Evolutionary conservation across 2,888 invertebrate genomes (phyloP), one percentile per base, ranked within the genome.

Genomic region (Calameuta pallipes): DNA sequence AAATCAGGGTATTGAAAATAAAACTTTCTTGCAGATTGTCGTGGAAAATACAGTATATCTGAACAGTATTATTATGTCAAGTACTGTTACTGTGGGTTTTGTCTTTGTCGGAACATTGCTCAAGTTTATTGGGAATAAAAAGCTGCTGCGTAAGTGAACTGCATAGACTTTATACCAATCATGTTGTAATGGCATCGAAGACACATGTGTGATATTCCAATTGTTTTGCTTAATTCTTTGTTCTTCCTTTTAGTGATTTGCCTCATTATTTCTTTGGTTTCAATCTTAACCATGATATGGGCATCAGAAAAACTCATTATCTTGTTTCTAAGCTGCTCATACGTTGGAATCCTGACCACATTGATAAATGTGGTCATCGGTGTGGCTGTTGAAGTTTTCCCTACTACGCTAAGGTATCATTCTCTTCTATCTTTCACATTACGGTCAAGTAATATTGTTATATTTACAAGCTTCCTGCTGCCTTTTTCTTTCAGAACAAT

Each of bases 321-420:
- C 6, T 78, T 90, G 23, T 41, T 81, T 13, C 79, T 89, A 11
- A 85, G 86, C 31, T 86, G 88, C 69, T 75, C 87, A 35, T 87
- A 85, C 69, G 79, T 87, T 36, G 87, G 87, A 71, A 70, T 87
- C 34, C 81, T 86, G 80, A 83, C 81, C 69, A 84, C 85, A n/a
- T 81, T 84, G 15, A 75, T 84, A 3, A 87, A 86, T 75, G 89
- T 95, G 78, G 87, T 95, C 80, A 90, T 95, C 82, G 93, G 95
- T 88, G 92, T 95, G 84, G 91, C 94, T 79, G 94, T 95, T 0
- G 94, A 94, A 79, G 87, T 95, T 71, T 95, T 95, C 82, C 95
- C 95, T 0, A 95, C 95, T 0, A 93, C 94, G 1, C 90, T 95
- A 30, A 93, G 95, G 95, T 95, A 86, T 71, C 73, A 35, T 56